Conservation (phyloP, 92 coral and sea anemone genomes). For the Virgularia gustaviana region DNA sequence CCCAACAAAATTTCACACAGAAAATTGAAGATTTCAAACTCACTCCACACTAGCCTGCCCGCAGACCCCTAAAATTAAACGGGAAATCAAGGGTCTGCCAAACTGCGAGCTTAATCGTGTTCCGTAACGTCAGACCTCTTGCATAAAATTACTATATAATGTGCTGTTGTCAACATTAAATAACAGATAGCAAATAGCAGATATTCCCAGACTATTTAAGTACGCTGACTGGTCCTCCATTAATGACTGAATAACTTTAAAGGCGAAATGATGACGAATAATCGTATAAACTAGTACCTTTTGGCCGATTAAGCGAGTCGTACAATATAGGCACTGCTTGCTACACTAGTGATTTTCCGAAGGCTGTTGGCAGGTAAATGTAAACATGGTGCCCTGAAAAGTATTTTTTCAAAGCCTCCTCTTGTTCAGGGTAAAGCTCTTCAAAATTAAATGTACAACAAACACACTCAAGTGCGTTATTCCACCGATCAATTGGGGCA, state of each 20-base stretch:
- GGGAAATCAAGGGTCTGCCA: too few species aligned
- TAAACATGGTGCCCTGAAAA: slow-evolving; percentile 1
- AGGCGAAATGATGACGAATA: neutral
- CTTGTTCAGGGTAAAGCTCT: slow-evolving; percentile 22
- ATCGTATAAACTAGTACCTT: neutral
- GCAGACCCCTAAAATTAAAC: too few species aligned
- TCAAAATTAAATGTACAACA: slow-evolving; percentile 5
- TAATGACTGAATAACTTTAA: neutral
- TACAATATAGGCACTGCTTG: neutral
- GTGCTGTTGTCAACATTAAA: neutral
- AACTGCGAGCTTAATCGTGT: neutral
- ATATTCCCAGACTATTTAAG: neutral
- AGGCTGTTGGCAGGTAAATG: neutral
- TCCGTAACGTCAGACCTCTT: neutral
- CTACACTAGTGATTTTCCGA: neutral
- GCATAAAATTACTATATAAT: neutral
- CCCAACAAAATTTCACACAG: too few species aligned
- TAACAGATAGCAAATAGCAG: neutral
- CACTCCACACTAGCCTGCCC: too few species aligned
- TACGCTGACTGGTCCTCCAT: neutral
- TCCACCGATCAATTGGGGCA: slow-evolving; percentile 7
- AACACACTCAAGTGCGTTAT: slow-evolving; percentile 10
- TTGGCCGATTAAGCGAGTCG: neutral
- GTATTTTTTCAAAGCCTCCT: slow-evolving; percentile 11
- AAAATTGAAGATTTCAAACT: too few species aligned